Evolutionary conservation across 37 sponge, comb jelly and placozoan species (phyloP), one percentile per base, ranked within the genome.

Genomic region (Aplysina aerophoba): DNA sequence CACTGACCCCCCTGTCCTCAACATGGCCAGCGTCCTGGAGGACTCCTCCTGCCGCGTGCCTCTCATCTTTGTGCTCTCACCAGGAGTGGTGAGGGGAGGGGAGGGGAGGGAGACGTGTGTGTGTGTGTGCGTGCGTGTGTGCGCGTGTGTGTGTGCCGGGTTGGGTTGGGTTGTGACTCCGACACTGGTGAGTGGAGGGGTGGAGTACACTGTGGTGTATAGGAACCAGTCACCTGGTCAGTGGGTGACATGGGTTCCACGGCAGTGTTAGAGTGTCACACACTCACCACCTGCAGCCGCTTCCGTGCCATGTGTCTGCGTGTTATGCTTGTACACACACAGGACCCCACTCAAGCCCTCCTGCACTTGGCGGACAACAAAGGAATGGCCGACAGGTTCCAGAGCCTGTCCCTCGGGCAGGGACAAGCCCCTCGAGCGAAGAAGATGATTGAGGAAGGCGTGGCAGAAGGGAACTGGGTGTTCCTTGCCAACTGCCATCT

Each of bases 391-490:
- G 87, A 95, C 20, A 65, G 90, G 31, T 99, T 97, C 83, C 91
- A 95, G 44, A 85, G 92, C 38, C 84, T 99, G 86, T 99, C 99
- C 22, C 96, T 99, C 1, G 99, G 99, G 15, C 99, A 99, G 69
- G 99, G 99, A 15, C 99, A 99, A 81, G 97, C 99, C 4, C 99
- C 99, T 16, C 89, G 95, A 35, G 99, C 99, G 22, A 93, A 84
- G 37, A 91, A 89, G 55, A 91, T 99, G 92, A 94, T 99, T 73
- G 89, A 95, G 72, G 91, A 93, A 66, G 99, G 99, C 66, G 97
- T 97, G 44, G 95, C 90, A 78, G 92, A 95, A 63, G 95, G 95
- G 14, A 71, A 92, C 59, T 96, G 97, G 97, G 94, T 96, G 81
- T 96, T 96, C 82, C 81, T 96, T 20, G 90, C 99, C 63, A 99